Base-by-base conservation (phyloP, 2,113 vertebrate species). In the Cynoglossus semilaevis region DNA sequence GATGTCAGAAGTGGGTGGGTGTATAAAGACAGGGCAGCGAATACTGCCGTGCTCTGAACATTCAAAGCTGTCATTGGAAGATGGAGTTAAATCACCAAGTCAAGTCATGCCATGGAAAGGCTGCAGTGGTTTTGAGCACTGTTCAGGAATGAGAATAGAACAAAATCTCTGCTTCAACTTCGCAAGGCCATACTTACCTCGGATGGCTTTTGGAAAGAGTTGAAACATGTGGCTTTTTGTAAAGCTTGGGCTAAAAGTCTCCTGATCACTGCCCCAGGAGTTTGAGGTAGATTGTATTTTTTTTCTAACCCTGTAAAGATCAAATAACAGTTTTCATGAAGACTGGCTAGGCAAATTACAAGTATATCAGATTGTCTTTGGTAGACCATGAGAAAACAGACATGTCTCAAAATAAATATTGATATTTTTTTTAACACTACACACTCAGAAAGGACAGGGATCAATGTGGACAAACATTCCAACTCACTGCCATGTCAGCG, bases 31-130 rank as follows among this genome's bases (percentile, higher is more conserved):
- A 29, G 22, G 22, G 22, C 22, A 29, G 22, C 3, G n/a, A n/a
- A n/a, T n/a, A n/a, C n/a, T n/a, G n/a, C n/a, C n/a, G n/a, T n/a
- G 22, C 43, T 47, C 67, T 66, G 29, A 43, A 72, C 72, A 29
- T 29, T 29, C 3, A 29, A 6, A 16, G 49, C 66, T 72, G 76
- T 59, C 76, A 70, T 81, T 84, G 74, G 75, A 76, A 69, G 57
- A 77, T 81, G 70, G 76, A 68, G 85, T 84, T 77, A 76, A 80
- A 83, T 81, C 77, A 54, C 74, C 64, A 42, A 79, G 58, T 22
- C 41, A 55, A 74, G 62, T 86, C 81, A 91, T 85, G 76, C 70
- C 54, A 77, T 83, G 85, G 81, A 85, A 87, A 84, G 82, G 71
- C 74, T 75, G 47, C 56, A 57, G 77, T 14, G 77, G 77, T 78